A percentile compares a stretch with the other conserved stretches of the same genome.
These are phyloP conservation scores for Melikaiella ostensackeni DNA, from an alignment of 2,888 invertebrate genomes.

Conservation along the genomic window DNA sequence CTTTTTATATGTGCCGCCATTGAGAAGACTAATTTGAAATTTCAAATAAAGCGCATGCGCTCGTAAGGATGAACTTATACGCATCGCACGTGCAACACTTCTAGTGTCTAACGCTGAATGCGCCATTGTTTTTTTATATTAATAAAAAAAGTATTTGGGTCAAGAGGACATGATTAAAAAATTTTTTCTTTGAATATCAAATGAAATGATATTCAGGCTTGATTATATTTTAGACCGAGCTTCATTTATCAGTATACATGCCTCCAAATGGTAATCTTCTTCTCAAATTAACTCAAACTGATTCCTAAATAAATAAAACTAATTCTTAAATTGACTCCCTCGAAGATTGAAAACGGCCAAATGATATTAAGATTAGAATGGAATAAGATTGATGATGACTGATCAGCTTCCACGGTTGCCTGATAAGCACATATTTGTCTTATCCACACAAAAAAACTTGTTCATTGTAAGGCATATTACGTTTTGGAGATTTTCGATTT, in stretches of 20 bases:
- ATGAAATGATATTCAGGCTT: no score
- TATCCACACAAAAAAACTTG: background rate
- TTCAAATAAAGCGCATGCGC: slow-evolving; percentile 25
- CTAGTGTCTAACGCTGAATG: background rate
- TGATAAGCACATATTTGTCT: slow-evolving; percentile 1
- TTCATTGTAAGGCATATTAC: background rate
- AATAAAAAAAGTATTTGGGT: background rate
- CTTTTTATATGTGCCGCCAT: slow-evolving; percentile 60
- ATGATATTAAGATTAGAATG: background rate
- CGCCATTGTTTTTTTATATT: background rate
- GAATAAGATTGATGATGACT: background rate
- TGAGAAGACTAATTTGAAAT: slow-evolving; percentile 27
- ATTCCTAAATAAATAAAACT: no score
- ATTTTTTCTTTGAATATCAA: no score
- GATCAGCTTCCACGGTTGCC: background rate
- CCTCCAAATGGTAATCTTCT: background rate
- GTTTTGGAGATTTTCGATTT: background rate
- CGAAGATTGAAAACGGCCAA: background rate
- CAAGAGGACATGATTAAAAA: background rate
- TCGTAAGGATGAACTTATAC: background rate
- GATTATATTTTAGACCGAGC: no score
- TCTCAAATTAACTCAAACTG: no score
- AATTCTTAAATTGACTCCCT: no score
- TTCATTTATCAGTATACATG: no score
- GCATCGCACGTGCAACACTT: background rate